A percentile compares a stretch with the other conserved stretches of the same genome.
Conservation (phyloP, 2,113 vertebrate genomes). For the Microcebus griseorufus region DNA sequence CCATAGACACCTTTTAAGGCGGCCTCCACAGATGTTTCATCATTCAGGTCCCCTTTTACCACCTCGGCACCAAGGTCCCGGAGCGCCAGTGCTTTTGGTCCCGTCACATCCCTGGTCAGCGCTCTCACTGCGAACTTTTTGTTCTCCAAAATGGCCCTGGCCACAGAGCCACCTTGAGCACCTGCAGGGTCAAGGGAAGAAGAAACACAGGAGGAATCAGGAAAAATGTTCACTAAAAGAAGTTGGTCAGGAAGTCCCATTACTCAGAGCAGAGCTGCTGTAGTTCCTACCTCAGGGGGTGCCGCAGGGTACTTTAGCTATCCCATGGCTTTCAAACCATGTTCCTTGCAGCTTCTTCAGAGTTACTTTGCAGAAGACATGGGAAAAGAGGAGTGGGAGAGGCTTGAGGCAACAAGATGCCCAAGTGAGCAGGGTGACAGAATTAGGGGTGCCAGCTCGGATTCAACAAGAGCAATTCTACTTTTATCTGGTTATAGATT, state of each 20-base stretch:
- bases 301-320: rapidly evolving
- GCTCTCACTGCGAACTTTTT: constrained; percentile 50
- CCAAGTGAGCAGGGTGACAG: background rate
- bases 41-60: constrained; percentile 58
- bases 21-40: background rate
- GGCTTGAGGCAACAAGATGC: background rate
- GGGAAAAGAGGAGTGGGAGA: background rate
- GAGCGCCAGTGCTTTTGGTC: background rate
- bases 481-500: background rate
- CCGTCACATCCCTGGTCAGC: constrained; percentile 57
- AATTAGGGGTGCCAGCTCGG: background rate
- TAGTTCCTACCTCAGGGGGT: background rate
- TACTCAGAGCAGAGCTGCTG: background rate
- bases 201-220: background rate
- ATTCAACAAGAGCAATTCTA: background rate
- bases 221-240: background rate
- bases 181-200: background rate
- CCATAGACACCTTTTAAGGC: constrained; percentile 58
- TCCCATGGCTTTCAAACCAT: background rate
- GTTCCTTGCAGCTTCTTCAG: background rate
- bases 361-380: background rate
- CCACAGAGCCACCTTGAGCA: constrained; percentile 72
- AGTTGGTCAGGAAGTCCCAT: background rate
- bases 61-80: constrained; percentile 60
- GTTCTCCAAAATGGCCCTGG: constrained; percentile 53